Evolutionary conservation across 2,797 vertebrate genomes (phyloP).

Genomic region (Dicrostonyx torquatus): DNA sequence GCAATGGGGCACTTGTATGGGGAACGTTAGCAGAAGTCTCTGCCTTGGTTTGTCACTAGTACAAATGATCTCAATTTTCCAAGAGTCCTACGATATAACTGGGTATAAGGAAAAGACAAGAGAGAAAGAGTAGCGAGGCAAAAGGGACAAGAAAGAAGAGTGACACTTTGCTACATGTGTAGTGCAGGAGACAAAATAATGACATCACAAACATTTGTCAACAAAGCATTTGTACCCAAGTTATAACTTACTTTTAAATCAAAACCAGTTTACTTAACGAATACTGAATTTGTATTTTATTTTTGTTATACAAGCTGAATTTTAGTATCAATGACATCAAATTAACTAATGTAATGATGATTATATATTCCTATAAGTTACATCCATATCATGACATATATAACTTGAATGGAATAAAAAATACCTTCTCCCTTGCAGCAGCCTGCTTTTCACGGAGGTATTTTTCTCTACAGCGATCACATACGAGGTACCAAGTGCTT

Average conservation of each 20-base stretch:
- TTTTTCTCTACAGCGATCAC: slow-evolving; percentile 98
- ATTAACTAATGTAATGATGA: neutral
- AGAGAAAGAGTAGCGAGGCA: neutral
- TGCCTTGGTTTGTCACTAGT: neutral
- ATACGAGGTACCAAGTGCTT: slow-evolving; percentile 99
- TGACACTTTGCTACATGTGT: neutral
- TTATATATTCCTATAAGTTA: slow-evolving; percentile 22
- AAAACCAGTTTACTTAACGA: neutral
- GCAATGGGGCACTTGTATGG: neutral
- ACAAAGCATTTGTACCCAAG: neutral
- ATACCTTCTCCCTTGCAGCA: slow-evolving; percentile 97
- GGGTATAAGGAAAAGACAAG: slow-evolving; percentile 13
- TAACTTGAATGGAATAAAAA: neutral
- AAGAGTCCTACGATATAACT: neutral
- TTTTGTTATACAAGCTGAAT: slow-evolving; percentile 15
- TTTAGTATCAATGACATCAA: neutral
- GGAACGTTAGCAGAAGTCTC: neutral
- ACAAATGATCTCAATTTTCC: neutral
- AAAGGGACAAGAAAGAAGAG: neutral
- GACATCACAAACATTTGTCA: neutral
- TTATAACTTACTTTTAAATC: slow-evolving; percentile 29
- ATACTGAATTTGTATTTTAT: neutral
- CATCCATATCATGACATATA: neutral
- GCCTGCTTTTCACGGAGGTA: slow-evolving; percentile 98
- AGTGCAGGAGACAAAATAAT: neutral